Evolutionary conservation across 2,797 vertebrate species (phyloP).

Genomic region (Mionectes olivaceus): DNA sequence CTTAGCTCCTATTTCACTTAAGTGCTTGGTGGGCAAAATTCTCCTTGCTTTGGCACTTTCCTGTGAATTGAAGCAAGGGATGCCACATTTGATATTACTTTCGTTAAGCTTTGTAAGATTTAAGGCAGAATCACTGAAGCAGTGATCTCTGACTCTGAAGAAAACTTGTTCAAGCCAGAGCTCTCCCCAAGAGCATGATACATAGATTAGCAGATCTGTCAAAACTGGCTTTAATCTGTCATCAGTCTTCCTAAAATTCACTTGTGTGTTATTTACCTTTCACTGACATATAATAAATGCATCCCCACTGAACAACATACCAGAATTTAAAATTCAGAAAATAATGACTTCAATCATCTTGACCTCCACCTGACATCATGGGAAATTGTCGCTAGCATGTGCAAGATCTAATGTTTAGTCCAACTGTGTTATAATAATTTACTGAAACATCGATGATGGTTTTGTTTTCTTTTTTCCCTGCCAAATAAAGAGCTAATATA

Average conservation of each 20-base stretch:
- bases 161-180: not conserved
- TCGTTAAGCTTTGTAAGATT: not conserved
- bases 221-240: not conserved
- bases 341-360: not conserved
- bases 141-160: not conserved
- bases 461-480: not conserved
- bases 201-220: not conserved
- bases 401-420: not conserved
- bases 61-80: not conserved
- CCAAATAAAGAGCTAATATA: not conserved
- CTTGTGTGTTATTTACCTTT: constrained; percentile 4
- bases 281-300: not conserved
- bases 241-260: not conserved
- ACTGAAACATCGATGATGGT: not conserved
- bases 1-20: not conserved
- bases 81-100: not conserved
- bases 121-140: not conserved
- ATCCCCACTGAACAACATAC: not conserved
- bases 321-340: constrained; percentile 3
- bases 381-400: not conserved
- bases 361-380: not conserved
- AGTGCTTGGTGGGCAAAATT: not conserved
- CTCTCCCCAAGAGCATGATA: not conserved
- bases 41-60: not conserved
- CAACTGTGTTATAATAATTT: not conserved